Base-by-base conservation (phyloP, 2,797 vertebrate species). In the Sebastes steindachneri region DNA sequence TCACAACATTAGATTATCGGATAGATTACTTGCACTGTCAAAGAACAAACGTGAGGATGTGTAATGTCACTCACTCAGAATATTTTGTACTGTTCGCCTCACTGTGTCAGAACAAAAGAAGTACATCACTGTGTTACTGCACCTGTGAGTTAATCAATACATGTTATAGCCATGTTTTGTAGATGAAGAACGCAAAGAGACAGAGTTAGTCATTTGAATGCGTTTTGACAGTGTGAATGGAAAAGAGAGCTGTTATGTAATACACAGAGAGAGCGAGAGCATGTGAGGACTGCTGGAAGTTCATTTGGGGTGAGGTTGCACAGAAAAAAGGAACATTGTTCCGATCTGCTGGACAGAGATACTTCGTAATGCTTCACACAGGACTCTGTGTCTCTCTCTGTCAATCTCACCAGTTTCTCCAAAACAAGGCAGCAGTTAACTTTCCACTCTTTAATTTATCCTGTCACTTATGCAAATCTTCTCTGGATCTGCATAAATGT, bases 261-360 rank as follows among this genome's bases (percentile, higher is more conserved):
- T 19, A 45, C 29, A 25, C 51, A 3, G 3, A 62, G 33, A 41
- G 45, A 35, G 63, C 10, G 28, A 71, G 76, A 76, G 81, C 90
- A 80, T 86, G 59, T 86, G 83, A 93, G 88, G 82, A 84, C 88
- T 82, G 68, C 55, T 82, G 76, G 53, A 74, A 85, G 92, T 90
- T 90, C 90, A 90, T 53, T 5, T 28, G 54, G 75, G 91, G 89
- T 89, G 75, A 91, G 80, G 72, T 35, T 77, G 73, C 57, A 21
- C 58, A 77, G 75, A 90, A 88, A 87, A 88, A 84, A 82, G 72
- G 79, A 84, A 85, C 87, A 88, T 86, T 91, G 93, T 93, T 89
- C 69, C 17, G 26, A 70, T 80, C 28, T 35, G 71, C 76, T 53
- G 29, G 65, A 85, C 77, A 71, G 45, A 55, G 41, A 84, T 65